Evolutionary conservation across 2,797 vertebrate genomes (phyloP), one percentile per base, ranked within the genome.

Genomic region (Acipenser transmontanus): DNA sequence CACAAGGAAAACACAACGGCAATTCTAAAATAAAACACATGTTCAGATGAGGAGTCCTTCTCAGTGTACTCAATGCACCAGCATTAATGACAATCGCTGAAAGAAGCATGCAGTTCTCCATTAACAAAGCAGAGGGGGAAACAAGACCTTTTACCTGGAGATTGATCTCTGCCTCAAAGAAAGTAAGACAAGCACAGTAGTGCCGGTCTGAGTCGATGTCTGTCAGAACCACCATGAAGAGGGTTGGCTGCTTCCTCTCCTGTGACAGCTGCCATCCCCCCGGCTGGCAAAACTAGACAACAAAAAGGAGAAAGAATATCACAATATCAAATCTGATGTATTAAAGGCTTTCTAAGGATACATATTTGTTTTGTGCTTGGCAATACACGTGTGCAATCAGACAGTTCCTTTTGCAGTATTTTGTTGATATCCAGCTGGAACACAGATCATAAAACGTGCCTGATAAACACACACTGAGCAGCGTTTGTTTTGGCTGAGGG

Each of bases 141-240:
- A 59, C 57, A 8, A 13, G 12, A 4, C 2, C 12, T 67, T 78
- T 82, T 85, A 99, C 97, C 93, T 98, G 95, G 57, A 98, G 87
- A 78, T 98, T 95, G 75, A 98, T 94, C 77, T 98, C 96, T 1
- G 96, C 96, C 77, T 98, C 97, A 8, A 91, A 93, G 85, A 99
- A 99, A 52, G 96, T 99, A 63, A 99, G 88, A 78, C 96, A 99
- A 56, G 95, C 96, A 77, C 97, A 99, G 87, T 95, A 99, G 86
- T 98, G 95, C 63, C 97, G 83, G 84, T 98, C 93, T 6, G 96
- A 99, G 72, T 99, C 95, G 7, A 98, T 99, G 74, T 99, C 97
- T 6, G 97, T 99, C 85, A 99, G 80, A 81, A 98, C 95, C 69
- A 97, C 93, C 8, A 97, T 94, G 72, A 99, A 99, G 85, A 98